Conservation (phyloP, 1,140 invertebrate genomes). For the Drosophila tani region DNA sequence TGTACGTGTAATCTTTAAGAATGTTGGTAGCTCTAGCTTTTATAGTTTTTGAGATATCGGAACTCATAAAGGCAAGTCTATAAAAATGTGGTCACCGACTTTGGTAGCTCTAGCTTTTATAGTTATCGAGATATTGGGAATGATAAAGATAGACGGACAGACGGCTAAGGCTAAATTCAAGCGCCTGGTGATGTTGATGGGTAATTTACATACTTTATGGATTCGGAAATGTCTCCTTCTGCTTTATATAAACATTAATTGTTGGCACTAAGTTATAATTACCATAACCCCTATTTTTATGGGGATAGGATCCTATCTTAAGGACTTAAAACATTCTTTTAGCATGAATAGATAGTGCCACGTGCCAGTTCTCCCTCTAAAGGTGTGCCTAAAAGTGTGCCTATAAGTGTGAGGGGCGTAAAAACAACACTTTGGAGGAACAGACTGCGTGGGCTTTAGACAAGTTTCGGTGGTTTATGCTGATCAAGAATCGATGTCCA, state of each 20-base stretch:
- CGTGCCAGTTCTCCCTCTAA: neutral
- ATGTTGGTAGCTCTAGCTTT: too few relatives aligned
- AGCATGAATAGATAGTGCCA: neutral
- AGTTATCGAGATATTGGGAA: too few relatives aligned
- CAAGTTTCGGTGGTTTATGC: neutral
- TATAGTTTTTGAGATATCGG: too few relatives aligned
- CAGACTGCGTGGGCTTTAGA: neutral
- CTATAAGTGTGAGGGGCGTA: neutral
- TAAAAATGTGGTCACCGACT: too few relatives aligned
- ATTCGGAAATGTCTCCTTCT: too few relatives aligned
- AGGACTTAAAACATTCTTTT: neutral
- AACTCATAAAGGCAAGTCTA: too few relatives aligned
- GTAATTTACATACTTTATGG: neutral
- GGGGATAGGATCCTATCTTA: too few relatives aligned
- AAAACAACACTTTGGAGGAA: neutral
- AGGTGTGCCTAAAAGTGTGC: neutral
- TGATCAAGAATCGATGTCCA: constrained; percentile 6
- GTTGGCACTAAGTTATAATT: neutral
- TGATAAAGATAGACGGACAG: neutral
- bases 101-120: too few relatives aligned
- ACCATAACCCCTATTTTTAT: neutral
- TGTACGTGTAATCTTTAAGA: too few relatives aligned
- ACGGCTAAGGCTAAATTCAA: neutral
- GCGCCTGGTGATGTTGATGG: neutral
- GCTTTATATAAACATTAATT: neutral